Base-by-base conservation (phyloP, 2,888 invertebrate species). In the Tinea trinotella region DNA sequence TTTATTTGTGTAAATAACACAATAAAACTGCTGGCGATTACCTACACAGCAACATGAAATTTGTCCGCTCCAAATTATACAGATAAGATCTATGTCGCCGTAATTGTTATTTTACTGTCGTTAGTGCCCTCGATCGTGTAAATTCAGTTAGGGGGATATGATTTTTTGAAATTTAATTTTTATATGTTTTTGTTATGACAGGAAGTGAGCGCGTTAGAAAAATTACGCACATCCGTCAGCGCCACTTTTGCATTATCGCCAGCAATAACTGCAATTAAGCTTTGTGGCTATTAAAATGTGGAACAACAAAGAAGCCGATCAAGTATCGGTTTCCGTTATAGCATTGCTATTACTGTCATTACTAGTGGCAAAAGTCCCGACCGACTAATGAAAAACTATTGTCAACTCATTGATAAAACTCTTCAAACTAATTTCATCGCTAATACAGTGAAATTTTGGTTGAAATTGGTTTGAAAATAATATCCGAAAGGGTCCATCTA, bases 1-100 rank as follows among this genome's bases (percentile, higher is more conserved):
- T 85, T 85, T 83, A 85, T 85, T 85, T 84, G 85, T 84, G 84
- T 84, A 84, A 85, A 84, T 84, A 84, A 82, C 83, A 84, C 84
- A 85, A 84, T 84, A 83, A 84, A 83, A 80, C 76, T 68, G 73
- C 66, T 67, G 67, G 74, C 71, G 63, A 80, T 82, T 83, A 83
- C 67, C 63, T 58, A 56, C 53, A 13, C 50, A 50, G 9, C 68
- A 70, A 71, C 74, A 72, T 70, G 71, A 74, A 73, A 72, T 76
- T 72, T 73, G 74, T 75, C 64, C 72, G 69, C 70, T 72, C 74
- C 68, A 71, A 82, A 85, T 85, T 81, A 84, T 70, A 57, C 59
- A 73, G 85, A 85, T 85, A 83, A 60, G 67, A 85, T 85, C 85
- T 77, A 67, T 75, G 76, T 76, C 77, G 69, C 68, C 68, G 72